These are phyloP conservation scores for Gryllus longicercus DNA, from an alignment of 2,888 invertebrate genomes.

Conservation along the genomic window DNA sequence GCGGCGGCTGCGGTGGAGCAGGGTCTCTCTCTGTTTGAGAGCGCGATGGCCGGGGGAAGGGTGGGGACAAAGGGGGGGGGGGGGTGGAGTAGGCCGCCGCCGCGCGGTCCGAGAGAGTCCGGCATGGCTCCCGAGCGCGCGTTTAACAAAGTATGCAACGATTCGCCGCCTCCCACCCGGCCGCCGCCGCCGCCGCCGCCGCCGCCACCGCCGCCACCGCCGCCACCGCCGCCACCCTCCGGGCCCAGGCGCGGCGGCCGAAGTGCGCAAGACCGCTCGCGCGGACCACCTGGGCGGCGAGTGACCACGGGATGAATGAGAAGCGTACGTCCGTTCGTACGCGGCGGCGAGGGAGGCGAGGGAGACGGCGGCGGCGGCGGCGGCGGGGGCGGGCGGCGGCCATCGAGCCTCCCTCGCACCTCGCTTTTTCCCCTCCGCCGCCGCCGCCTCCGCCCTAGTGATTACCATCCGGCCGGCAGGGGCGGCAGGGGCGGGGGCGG, in stretches of 20 bases:
- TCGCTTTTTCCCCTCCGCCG: no score
- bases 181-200: background rate
- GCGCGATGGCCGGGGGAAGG: slow-evolving; percentile 21
- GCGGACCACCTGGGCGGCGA: background rate
- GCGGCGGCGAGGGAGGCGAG: background rate
- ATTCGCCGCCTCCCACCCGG: background rate
- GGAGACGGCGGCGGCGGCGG: background rate
- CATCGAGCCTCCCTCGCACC: no score
- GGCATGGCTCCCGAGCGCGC: background rate
- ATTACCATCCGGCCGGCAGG: no score
- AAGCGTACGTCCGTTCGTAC: background rate
- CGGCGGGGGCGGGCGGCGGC: background rate
- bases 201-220: background rate
- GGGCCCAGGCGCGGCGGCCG: background rate
- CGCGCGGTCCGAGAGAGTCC: background rate
- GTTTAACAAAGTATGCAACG: slow-evolving; percentile 5
- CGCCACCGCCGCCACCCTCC: background rate
- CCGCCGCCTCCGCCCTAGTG: no score
- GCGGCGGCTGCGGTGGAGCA: no score
- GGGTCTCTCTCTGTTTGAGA: background rate
- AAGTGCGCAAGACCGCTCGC: background rate
- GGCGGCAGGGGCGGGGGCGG: no score
- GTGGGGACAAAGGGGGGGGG: background rate
- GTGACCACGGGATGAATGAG: slow-evolving; percentile 10
- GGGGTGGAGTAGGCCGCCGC: background rate